These are phyloP conservation scores for Potamilus streckersoni DNA, from an alignment of 1,140 invertebrate genomes.

Conservation along the genomic window DNA sequence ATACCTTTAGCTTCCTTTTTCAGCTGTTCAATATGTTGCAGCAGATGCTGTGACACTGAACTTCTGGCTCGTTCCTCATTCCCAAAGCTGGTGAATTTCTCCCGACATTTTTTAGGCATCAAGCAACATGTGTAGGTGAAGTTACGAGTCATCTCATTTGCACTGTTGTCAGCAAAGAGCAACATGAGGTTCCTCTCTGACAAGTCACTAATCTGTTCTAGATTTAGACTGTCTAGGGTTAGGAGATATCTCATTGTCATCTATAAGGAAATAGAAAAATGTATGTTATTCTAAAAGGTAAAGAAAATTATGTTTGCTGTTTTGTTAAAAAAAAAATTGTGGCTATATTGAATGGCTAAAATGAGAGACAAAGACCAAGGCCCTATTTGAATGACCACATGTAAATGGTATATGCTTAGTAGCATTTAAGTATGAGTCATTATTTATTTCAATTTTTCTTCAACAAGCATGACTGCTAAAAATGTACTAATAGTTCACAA, in stretches of 20 bases:
- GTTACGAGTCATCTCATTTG: slow-evolving; percentile 73
- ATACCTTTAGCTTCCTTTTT: slow-evolving; percentile 14
- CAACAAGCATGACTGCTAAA: no score
- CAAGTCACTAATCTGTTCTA: slow-evolving; percentile 71
- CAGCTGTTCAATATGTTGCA: slow-evolving; percentile 43
- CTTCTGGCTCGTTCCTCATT: slow-evolving; percentile 72
- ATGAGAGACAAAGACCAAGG: no score
- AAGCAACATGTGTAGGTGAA: slow-evolving; percentile 73
- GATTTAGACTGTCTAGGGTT: slow-evolving; percentile 55
- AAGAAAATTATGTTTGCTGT: no score
- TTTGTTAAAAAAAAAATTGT: no score
- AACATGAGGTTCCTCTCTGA: slow-evolving; percentile 72
- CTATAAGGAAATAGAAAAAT: slow-evolving; percentile 27
- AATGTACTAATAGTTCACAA: no score
- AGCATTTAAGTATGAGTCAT: no score
- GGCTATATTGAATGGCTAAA: no score
- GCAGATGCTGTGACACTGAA: slow-evolving; percentile 72
- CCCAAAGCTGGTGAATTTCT: slow-evolving; percentile 73
- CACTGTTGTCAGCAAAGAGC: slow-evolving; percentile 72
- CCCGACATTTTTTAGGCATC: slow-evolving; percentile 68
- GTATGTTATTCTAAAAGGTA: no score
- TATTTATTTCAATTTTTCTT: no score
- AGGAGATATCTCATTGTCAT: slow-evolving; percentile 45
- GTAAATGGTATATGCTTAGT: no score
- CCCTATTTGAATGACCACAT: no score